Conservation (phyloP, 1,140 invertebrate species). For the Drosophila sp. region DNA sequence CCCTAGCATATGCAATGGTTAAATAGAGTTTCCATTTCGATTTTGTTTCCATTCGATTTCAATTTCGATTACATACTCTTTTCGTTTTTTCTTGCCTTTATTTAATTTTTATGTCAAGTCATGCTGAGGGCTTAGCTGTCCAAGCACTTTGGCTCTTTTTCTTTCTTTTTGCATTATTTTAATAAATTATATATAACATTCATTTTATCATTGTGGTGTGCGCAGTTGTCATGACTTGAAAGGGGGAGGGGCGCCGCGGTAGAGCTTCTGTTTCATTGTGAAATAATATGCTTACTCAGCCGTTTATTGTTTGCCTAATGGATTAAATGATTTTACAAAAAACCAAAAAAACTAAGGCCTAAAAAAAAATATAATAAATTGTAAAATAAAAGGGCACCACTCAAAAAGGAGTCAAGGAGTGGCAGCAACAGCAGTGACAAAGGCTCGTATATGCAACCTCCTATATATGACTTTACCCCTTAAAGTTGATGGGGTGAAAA, state of each 20-base stretch:
- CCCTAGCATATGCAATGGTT: slow-evolving; percentile 11
- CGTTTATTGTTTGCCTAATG: slow-evolving; percentile 81
- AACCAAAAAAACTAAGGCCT: slow-evolving; percentile 35
- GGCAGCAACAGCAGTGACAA: slow-evolving; percentile 70
- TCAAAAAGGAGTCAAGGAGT: neutral
- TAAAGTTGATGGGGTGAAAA: too few species aligned
- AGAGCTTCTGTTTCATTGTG: slow-evolving; percentile 69
- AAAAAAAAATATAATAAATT: slow-evolving; percentile 72
- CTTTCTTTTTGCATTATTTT: slow-evolving; percentile 65
- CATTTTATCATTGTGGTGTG: slow-evolving; percentile 66
- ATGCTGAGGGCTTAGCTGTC: slow-evolving; percentile 45
- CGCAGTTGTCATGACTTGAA: slow-evolving; percentile 43
- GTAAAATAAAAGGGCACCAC: slow-evolving; percentile 67
- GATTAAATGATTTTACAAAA: slow-evolving; percentile 80
- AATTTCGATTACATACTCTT: slow-evolving; percentile 53
- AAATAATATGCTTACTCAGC: slow-evolving; percentile 80
- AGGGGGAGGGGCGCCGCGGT: neutral
- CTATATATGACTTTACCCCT: slow-evolving; percentile 30
- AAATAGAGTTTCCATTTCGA: slow-evolving; percentile 38
- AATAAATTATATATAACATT: slow-evolving; percentile 65
- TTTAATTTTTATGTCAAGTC: slow-evolving; percentile 47
- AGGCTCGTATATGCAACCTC: slow-evolving; percentile 34
- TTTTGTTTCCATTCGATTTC: slow-evolving; percentile 31
- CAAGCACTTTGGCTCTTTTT: slow-evolving; percentile 27
- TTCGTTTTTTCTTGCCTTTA: slow-evolving; percentile 55